Evolutionary conservation across 1,140 invertebrate species (phyloP).

Genomic region (Nixonia krombeini): DNA sequence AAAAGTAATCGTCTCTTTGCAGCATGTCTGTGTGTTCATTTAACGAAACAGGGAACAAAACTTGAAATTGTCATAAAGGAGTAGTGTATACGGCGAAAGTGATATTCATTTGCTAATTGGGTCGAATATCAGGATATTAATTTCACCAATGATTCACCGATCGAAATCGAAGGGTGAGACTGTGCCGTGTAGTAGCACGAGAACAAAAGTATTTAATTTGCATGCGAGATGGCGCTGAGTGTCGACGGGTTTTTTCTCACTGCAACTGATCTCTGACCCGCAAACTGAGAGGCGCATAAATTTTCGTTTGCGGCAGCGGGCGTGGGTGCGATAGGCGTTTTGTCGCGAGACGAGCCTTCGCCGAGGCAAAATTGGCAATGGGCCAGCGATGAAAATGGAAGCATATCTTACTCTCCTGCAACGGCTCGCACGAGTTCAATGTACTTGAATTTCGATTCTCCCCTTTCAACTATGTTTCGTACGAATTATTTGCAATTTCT

Average conservation of each 20-base stretch:
- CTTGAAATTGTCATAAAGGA: no score
- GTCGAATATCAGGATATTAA: no score
- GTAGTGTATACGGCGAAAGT: no score
- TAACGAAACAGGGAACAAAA: no score
- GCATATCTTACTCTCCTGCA: constrained; percentile 61
- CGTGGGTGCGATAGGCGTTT: constrained; percentile 40
- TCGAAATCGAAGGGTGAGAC: no score
- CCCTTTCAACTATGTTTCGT: constrained; percentile 4
- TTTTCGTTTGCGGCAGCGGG: constrained; percentile 14
- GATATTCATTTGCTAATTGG: no score
- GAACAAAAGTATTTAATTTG: no score
- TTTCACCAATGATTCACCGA: no score
- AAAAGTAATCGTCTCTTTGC: neutral
- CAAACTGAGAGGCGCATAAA: constrained; percentile 21
- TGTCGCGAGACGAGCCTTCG: constrained; percentile 30
- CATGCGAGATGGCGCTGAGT: no score
- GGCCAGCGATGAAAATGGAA: constrained; percentile 69
- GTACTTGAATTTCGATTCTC: constrained; percentile 47
- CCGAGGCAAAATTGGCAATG: constrained; percentile 52
- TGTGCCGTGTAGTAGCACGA: no score
- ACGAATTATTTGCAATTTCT: no score
- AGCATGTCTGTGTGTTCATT: no score
- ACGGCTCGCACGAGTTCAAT: constrained; percentile 43
- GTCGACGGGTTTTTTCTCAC: constrained; percentile 8
- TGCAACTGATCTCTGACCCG: constrained; percentile 27